Percentiles rank a stretch among this genome's conserved stretches.
These are phyloP conservation scores for Polietes domitor DNA, from an alignment of 2,888 invertebrate species.

Conservation along the genomic window DNA sequence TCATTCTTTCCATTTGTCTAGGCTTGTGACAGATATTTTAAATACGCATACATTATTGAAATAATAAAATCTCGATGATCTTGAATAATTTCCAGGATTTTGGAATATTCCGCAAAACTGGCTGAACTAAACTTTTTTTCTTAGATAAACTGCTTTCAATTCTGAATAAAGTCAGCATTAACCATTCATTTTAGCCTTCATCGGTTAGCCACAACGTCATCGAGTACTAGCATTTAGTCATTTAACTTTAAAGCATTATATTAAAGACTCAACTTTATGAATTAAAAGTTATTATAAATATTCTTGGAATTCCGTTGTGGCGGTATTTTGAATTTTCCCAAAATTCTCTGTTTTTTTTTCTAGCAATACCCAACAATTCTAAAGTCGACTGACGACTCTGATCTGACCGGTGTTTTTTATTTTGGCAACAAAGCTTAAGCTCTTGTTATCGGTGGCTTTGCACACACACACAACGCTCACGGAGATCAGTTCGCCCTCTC, in stretches of 20 bases:
- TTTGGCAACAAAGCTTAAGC: neutral
- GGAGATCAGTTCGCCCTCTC: too few species aligned
- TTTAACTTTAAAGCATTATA: neutral
- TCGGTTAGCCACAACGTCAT: neutral
- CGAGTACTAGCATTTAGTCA: neutral
- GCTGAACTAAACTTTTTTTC: neutral
- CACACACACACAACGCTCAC: too few species aligned
- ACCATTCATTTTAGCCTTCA: neutral
- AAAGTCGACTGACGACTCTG: too few species aligned
- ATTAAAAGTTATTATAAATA: neutral
- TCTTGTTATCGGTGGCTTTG: too few species aligned
- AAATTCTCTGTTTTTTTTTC: neutral
- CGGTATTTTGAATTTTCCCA: conserved; percentile 1
- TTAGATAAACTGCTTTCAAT: neutral
- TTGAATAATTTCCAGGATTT: neutral
- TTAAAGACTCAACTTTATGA: neutral
- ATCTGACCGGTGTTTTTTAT: neutral
- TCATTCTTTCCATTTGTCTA: too few species aligned
- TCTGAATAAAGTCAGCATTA: neutral
- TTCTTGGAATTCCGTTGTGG: neutral
- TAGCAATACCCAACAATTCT: neutral
- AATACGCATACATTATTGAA: too few species aligned
- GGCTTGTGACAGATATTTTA: too few species aligned
- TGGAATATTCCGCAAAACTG: neutral
- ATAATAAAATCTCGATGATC: neutral